These are phyloP conservation scores for Pundamilia nyererei DNA, from an alignment of 2,113 vertebrate species.

Conservation along the genomic window DNA sequence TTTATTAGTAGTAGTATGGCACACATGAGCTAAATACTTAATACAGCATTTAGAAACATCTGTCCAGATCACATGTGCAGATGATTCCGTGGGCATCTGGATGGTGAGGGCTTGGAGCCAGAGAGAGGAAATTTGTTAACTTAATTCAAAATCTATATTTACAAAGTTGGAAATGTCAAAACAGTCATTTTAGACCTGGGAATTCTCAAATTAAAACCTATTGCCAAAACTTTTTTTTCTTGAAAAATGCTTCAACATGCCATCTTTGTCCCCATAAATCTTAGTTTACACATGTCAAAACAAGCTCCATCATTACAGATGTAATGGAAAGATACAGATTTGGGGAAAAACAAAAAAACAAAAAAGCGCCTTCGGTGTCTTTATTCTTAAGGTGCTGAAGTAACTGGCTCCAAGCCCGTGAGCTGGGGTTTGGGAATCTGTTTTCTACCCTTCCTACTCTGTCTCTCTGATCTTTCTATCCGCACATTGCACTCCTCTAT, in stretches of 20 bases:
- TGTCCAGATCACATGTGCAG: slow-evolving; percentile 2
- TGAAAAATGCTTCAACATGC: background rate
- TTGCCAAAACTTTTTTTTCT: background rate
- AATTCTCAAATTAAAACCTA: background rate
- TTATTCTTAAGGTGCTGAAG: background rate
- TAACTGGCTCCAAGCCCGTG: slow-evolving; percentile 16
- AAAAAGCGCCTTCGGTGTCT: background rate
- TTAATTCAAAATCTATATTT: background rate
- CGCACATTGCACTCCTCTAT: background rate
- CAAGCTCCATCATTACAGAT: background rate
- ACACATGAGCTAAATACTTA: slow-evolving; percentile 43
- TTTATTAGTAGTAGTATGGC: slow-evolving; percentile 40
- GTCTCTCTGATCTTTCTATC: background rate
- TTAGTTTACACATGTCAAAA: background rate
- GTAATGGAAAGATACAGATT: background rate
- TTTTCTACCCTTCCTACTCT: background rate
- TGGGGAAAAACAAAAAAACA: background rate
- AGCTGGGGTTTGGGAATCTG: slow-evolving; percentile 25
- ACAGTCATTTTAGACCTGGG: background rate
- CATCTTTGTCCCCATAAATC: background rate
- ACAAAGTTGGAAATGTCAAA: background rate
- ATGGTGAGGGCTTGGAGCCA: slow-evolving; percentile 34
- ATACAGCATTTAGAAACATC: slow-evolving; percentile 45
- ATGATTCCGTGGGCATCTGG: background rate
- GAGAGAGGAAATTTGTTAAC: background rate